Conservation (phyloP, 35 echinoderm and acorn worm genomes). For the Hemicentrotus pulcherrimus region DNA sequence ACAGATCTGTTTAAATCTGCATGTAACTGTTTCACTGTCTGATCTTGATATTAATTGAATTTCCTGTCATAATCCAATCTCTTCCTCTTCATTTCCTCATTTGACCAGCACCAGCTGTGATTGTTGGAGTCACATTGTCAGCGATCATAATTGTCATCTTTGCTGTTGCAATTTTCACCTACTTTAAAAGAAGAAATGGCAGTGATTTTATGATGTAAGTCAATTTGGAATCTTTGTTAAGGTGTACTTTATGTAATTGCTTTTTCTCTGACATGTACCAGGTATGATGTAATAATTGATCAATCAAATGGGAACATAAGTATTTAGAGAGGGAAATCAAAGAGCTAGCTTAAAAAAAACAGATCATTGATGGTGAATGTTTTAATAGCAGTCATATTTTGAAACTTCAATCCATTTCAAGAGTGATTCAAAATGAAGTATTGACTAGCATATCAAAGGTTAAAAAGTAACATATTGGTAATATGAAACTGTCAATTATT, state of each 20-base stretch:
- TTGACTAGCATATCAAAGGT: background rate
- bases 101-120: background rate
- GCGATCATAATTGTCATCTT: slow-evolving; percentile 29
- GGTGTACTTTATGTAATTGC: background rate
- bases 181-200: background rate
- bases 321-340: background rate
- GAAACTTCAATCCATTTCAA: background rate
- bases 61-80: background rate
- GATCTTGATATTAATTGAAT: background rate
- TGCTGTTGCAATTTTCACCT: background rate
- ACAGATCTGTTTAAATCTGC: background rate
- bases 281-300: too few species aligned
- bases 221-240: background rate
- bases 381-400: background rate
- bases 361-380: background rate
- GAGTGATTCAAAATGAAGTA: background rate
- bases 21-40: background rate
- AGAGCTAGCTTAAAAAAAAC: background rate
- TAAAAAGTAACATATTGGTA: background rate
- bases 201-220: background rate
- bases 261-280: background rate
- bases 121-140: slow-evolving; percentile 13
- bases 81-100: background rate
- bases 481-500: background rate
- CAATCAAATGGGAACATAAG: background rate